phyloP scores from a whole-genome alignment of 2,797 vertebrate genomes.

The Tapirus indicus region DNA sequence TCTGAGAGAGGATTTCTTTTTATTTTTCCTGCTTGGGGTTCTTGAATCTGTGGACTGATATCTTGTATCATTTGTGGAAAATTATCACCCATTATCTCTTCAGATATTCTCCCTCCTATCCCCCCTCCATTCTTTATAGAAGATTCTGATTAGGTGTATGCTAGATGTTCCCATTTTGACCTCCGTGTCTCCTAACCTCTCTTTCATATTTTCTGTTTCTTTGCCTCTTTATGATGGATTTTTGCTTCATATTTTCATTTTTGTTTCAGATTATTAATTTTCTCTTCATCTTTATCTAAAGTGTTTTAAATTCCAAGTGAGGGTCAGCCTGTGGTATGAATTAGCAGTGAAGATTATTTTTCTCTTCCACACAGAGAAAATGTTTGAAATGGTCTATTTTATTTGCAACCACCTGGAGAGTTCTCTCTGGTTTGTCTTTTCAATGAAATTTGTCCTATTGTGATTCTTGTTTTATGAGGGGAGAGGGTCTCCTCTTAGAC shows the following conservation, averaged over 20 bases:
- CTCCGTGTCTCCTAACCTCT: not conserved
- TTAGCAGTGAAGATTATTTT: slow-evolving; percentile 38
- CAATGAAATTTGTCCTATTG: not conserved
- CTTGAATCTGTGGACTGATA: not conserved
- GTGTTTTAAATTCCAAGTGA: not conserved
- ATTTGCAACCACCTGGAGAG: not conserved
- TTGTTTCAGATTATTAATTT: not conserved
- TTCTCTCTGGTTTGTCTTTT: not conserved
- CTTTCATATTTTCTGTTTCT: not conserved
- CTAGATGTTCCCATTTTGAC: not conserved
- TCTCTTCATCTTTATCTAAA: not conserved
- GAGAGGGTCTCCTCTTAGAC: not conserved
- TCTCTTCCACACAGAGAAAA: not conserved
- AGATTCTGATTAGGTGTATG: not conserved
- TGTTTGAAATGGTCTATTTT: not conserved
- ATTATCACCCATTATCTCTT: not conserved
- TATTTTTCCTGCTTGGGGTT: not conserved
- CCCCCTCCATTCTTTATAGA: not conserved
- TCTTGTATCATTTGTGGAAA: not conserved
- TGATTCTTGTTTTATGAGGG: not conserved
- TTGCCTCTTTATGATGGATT: not conserved
- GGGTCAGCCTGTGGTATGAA: not conserved
- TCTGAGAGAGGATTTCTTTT: not conserved
- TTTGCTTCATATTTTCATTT: not conserved
- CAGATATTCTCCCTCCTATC: not conserved